Percentiles rank a stretch among this genome's conserved stretches.
Evolutionary conservation across 2,888 invertebrate species (phyloP).

Genomic region (Callosobruchus maculatus): DNA sequence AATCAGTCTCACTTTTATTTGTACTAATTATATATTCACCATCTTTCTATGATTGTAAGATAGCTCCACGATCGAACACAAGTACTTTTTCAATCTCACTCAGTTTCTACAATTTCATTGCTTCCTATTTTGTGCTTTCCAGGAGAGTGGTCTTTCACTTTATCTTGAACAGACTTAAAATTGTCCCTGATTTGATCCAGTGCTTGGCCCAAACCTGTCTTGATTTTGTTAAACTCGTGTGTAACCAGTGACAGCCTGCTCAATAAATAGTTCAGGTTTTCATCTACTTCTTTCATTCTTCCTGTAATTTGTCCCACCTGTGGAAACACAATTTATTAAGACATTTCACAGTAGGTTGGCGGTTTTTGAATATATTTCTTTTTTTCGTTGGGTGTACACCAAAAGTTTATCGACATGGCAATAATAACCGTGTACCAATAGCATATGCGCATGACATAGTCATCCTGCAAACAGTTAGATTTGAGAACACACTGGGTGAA

Average conservation of each 20-base stretch:
- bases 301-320: constrained; percentile 74
- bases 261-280: constrained; percentile 77
- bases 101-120: constrained; percentile 24
- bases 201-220: constrained; percentile 68
- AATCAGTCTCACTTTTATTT: background rate
- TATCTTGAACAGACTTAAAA: constrained; percentile 60
- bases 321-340: background rate
- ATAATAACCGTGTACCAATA: too few species aligned
- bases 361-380: too few species aligned
- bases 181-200: constrained; percentile 67
- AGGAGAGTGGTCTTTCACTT: constrained; percentile 52
- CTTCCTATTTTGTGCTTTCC: constrained; percentile 55
- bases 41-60: too few species aligned
- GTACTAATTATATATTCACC: background rate
- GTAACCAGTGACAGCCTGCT: constrained; percentile 77
- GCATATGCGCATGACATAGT: too few species aligned
- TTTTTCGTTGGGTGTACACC: too few species aligned
- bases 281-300: constrained; percentile 73
- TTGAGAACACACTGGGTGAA: too few species aligned
- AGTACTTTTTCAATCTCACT: background rate
- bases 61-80: background rate
- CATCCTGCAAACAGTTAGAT: too few species aligned
- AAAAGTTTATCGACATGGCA: too few species aligned
- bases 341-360: too few species aligned
- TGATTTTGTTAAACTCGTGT: constrained; percentile 81